Evolutionary conservation across 2,797 vertebrate species (phyloP), one percentile per base, ranked within the genome.

Genomic region (Coendou prehensilis): DNA sequence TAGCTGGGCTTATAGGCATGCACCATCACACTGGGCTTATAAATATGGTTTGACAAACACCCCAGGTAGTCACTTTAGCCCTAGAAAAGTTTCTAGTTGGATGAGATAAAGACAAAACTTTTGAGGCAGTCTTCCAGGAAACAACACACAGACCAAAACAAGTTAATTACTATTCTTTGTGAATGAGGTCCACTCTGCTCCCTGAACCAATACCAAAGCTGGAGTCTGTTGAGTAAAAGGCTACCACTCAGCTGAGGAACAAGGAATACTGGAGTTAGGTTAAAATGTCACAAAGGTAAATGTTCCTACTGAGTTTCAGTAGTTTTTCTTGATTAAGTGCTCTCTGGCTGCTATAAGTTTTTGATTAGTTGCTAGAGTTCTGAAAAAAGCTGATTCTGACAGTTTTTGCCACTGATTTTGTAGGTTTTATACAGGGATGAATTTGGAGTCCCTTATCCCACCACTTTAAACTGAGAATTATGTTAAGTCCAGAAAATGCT

Each of bases 401-500:
- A 54, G 23, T 41, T 93, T 91, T 79, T 87, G 37, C 13, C 69
- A 52, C 1, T 50, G 79, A 26, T 56, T 45, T 52, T 86, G 30
- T 23, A 88, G 37, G 41, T 91, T 84, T 91, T 79, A 69, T 52
- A 47, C 14, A 86, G 9, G 33, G 6, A 87, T 73, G 17, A 33
- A 63, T 83, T 47, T 93, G 78, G 22, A 76, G 28, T 89, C 54
- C 33, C 17, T 54, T 94, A 89, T 13, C 23, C 63, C 26, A 87
- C 13, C 45, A 79, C 83, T 84, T 93, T 79, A 89, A 90, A 69
- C 22, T 52, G 52, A 78, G 23, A 97, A 92, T 94, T 41, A 92
- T 89, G 54, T 87, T 82, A 89, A 91, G 69, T 63, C 18, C 54
- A 87, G 57, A 94, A 96, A 84, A 84, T 91, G 71, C 26, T 81